Evolutionary conservation across 2,888 invertebrate species (phyloP).

Genomic region (Thymelicus lineola): DNA sequence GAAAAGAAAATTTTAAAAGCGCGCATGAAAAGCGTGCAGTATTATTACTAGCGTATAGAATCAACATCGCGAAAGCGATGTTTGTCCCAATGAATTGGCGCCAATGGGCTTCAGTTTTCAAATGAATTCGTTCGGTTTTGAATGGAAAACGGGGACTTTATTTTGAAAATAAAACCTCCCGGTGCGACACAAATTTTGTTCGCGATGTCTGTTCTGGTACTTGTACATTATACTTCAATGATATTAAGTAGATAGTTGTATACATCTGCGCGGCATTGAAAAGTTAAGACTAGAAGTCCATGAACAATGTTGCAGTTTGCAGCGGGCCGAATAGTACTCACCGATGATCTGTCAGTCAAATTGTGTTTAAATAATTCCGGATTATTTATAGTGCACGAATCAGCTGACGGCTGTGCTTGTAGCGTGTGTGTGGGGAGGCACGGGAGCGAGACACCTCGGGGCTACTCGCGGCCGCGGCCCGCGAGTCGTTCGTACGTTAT

Average conservation of each 20-base stretch:
- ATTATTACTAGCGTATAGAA: too few species aligned
- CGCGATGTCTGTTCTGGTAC: too few species aligned
- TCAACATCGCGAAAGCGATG: too few species aligned
- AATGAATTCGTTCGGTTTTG: too few species aligned
- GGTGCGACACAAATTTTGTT: too few species aligned
- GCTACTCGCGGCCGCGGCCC: slow-evolving; percentile 51
- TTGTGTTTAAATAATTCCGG: slow-evolving; percentile 72
- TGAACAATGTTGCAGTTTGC: neutral
- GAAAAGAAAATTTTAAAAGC: neutral
- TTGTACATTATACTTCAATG: too few species aligned
- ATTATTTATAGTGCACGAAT: slow-evolving; percentile 82
- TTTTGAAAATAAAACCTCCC: too few species aligned
- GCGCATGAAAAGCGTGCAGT: neutral
- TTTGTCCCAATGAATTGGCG: too few species aligned
- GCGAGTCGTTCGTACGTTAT: slow-evolving; percentile 42
- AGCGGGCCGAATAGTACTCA: slow-evolving; percentile 37
- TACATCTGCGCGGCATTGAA: neutral
- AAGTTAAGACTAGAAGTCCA: neutral
- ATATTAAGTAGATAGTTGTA: neutral
- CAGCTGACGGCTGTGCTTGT: slow-evolving; percentile 66
- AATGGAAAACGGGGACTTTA: too few species aligned
- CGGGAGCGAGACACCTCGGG: slow-evolving; percentile 48
- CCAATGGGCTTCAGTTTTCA: too few species aligned
- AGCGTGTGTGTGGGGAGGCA: slow-evolving; percentile 46
- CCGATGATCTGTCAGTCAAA: slow-evolving; percentile 53